Base-by-base conservation (phyloP, 2,888 invertebrate species). In the Xanthia icteritia region DNA sequence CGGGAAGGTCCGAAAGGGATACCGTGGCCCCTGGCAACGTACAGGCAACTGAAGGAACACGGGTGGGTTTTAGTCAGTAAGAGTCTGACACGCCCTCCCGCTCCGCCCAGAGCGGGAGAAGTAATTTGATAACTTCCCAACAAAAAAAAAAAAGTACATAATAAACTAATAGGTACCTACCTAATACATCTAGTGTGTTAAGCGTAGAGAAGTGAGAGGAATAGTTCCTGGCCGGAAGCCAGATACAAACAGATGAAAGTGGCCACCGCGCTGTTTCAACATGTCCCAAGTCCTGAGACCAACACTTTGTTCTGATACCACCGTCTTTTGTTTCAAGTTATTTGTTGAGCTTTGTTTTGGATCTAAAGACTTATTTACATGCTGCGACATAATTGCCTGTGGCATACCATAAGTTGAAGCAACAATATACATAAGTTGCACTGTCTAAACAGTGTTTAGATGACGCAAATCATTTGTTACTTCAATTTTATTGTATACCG, bases 171-270 rank as follows among this genome's bases (percentile, higher is more conserved):
- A 23, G 20, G 31, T 42, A 13, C n/a, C 13, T n/a, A 36, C 9
- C 20, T 11, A 31, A 64, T 48, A n/a, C 79, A 63, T 79, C 20
- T 48, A 56, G 48, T 2, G 3, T 68, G 42, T 20, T 39, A 31
- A 48, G 54, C 15, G 13, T 68, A 58, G 23, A 17, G 51, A 23
- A 68, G 27, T 74, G 58, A 64, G 68, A 69, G 36, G 45, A 66
- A 61, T 66, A 20, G 65, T 48, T 69, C 11, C 68, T 80, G 82
- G 76, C 48, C 65, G 36, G 80, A 61, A 51, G 82, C 69, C 82
- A 76, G 76, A 66, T 60, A 48, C 15, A 56, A 69, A 56, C 42
- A 68, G 23, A 68, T 74, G 42, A 72, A 56, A 74, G 63, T 58
- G 36, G 15, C 54, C 27, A n/a, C 31, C 27, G 15, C n/a, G 23